Evolutionary conservation across 2,888 invertebrate species (phyloP), one percentile per base, ranked within the genome.

Genomic region (Eretmocerus hayati): DNA sequence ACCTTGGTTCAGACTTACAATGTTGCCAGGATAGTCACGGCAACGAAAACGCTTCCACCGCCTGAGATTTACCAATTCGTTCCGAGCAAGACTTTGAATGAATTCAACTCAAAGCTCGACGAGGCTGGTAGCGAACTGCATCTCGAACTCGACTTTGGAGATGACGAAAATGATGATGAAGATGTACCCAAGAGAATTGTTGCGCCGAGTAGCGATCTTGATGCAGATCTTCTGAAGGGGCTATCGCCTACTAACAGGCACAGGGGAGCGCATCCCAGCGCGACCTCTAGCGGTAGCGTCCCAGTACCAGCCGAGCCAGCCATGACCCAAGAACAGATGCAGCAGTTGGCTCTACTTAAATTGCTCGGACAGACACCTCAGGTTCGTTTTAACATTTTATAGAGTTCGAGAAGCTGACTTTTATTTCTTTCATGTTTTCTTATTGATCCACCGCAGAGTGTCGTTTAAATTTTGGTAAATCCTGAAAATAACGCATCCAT

Each of bases 1-100:
- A 92, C 93, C 1, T 77, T 93, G 41, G 85, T 91, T 3, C 93
- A 93, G 74, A 91, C 92, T 0, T 93, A 91, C 72, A 81, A 87
- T 63, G 78, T 92, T 19, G 90, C 91, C 1, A 79, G 91, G 64
- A 74, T 91, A 47, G 90, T 93, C 11, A 90, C 90, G 1, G 91
- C 92, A 0, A 90, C 89, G 2, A 92, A 92, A 68, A 93, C 92
- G 0, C 69, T 91, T 38, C 91, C 90, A 5, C 90, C 91, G 0
- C 83, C 87, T 80, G 89, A 90, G 66, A 84, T 81, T 55, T 90
- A 86, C 73, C 89, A 89, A 65, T 90, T 90, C 62, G 85, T 86
- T 45, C 90, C 90, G 0, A 87, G 87, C 61, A 88, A 86, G 70
- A 87, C 87, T 1, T 75, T 91, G 20, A 90, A 90, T 62, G 91